These are phyloP conservation scores for Osedax frankpressi DNA, from an alignment of 2,888 invertebrate genomes.

Conservation along the genomic window DNA sequence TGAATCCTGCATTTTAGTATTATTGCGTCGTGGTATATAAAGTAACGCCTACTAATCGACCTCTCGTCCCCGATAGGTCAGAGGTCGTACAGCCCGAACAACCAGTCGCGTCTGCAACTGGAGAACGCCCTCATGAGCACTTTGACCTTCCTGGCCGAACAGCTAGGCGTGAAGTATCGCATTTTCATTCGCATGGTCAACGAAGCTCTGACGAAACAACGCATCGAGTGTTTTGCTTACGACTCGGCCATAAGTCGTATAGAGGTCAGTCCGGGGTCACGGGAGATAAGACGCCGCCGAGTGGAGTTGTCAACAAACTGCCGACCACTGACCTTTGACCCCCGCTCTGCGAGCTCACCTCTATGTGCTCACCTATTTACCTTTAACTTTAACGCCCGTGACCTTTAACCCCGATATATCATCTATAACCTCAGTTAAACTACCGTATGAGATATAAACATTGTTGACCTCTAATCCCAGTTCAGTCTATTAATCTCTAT, in stretches of 20 bases:
- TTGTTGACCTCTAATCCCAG: too few species aligned
- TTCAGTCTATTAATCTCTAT: too few species aligned
- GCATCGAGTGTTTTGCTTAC: constrained; percentile 57
- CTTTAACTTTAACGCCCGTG: too few species aligned
- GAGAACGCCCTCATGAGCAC: constrained; percentile 70
- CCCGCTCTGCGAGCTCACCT: too few species aligned
- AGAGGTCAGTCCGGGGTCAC: background rate
- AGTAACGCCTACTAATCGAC: too few species aligned
- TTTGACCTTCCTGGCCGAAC: constrained; percentile 69
- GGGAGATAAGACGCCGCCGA: constrained; percentile 52
- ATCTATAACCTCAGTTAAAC: too few species aligned
- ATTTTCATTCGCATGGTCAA: constrained; percentile 85
- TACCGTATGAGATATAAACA: too few species aligned
- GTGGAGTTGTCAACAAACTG: constrained; percentile 45
- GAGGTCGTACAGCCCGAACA: background rate
- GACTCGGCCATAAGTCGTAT: constrained; percentile 47
- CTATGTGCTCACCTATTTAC: too few species aligned
- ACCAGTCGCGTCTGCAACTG: constrained; percentile 57
- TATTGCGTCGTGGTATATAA: too few species aligned
- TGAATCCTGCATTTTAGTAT: too few species aligned
- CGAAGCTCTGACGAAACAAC: constrained; percentile 52
- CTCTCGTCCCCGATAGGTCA: background rate
- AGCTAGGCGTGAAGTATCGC: constrained; percentile 75
- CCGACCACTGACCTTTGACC: too few species aligned
- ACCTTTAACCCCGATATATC: too few species aligned